These are phyloP conservation scores for Cercopithecus mona DNA, from an alignment of 2,113 vertebrate species.

Conservation along the genomic window DNA sequence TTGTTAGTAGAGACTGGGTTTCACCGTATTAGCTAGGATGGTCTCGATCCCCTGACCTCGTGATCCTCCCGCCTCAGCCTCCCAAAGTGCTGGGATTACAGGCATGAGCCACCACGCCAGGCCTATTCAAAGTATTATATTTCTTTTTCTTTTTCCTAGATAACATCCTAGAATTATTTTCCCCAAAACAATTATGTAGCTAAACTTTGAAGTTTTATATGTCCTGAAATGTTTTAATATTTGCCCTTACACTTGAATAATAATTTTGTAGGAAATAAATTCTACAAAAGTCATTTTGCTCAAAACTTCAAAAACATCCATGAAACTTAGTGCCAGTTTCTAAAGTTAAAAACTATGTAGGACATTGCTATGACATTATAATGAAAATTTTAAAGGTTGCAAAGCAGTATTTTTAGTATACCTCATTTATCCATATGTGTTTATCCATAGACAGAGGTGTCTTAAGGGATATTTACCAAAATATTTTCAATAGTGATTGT, in stretches of 20 bases:
- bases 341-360: background rate
- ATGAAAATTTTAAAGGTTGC: background rate
- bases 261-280: conserved; percentile 35
- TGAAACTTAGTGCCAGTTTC: background rate
- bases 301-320: background rate
- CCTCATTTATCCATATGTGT: background rate
- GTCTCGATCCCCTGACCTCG: too few relatives aligned
- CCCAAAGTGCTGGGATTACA: too few relatives aligned
- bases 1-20: too few relatives aligned
- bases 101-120: too few relatives aligned
- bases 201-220: conserved; percentile 8
- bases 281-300: conserved; percentile 9
- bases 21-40: too few relatives aligned
- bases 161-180: background rate
- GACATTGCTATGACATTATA: background rate
- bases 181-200: background rate
- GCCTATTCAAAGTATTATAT: background rate
- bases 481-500: background rate
- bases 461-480: background rate
- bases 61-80: too few relatives aligned
- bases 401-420: background rate
- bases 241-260: conserved; percentile 9
- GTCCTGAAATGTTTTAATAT: background rate
- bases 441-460: background rate
- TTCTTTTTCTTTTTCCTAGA: conserved; percentile 35